Evolutionary conservation across 2,113 vertebrate species (phyloP), one percentile per base, ranked within the genome.

Genomic region (Eretmochelys imbricata): DNA sequence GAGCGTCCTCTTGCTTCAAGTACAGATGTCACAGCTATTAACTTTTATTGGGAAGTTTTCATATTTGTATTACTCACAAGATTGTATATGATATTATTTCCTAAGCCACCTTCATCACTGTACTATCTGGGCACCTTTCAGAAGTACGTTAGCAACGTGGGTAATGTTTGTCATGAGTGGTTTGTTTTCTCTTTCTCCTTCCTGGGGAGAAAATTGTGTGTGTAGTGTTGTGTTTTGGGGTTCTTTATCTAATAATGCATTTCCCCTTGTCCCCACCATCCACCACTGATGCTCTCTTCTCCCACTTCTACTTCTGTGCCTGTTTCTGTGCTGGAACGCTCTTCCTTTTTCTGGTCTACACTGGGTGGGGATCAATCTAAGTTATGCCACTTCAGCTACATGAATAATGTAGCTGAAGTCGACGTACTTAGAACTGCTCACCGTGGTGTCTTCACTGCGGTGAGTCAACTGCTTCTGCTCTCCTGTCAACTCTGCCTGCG

Each of bases 1-100:
- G 0, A 0, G 17, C 54, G 20, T 54, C 8, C 11, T 8, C 35
- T 90, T 89, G 86, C 69, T 91, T 82, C 38, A 0, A 0, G 49
- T 13, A 89, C 48, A 91, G 51, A 80, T 2, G 25, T 57, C 86
- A 86, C 25, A 80, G n/a, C 72, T 91, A 80, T 48, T 42, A 54
- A 69, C 79, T 42, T 85, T 75, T 57, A 82, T n/a, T 17, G 5
- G 31, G 13, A 86, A 51, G 31, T 51, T 88, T 75, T 76, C 6
- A 75, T 31, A 93, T 86, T 72, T 59, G 7, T 24, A 38, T 19
- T 54, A 1, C 42, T 82, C 86, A 19, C 53, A 82, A 69, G 10
- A 84, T 55, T 29, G 3, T 0, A 0, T 8, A 83, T 4, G 11
- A 38, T 48, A n/a, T 82, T 78, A 72, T 35, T 89, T 90, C 31